Evolutionary conservation across 2,888 invertebrate species (phyloP), one percentile per base, ranked within the genome.

Genomic region (Meandrusa payeni): DNA sequence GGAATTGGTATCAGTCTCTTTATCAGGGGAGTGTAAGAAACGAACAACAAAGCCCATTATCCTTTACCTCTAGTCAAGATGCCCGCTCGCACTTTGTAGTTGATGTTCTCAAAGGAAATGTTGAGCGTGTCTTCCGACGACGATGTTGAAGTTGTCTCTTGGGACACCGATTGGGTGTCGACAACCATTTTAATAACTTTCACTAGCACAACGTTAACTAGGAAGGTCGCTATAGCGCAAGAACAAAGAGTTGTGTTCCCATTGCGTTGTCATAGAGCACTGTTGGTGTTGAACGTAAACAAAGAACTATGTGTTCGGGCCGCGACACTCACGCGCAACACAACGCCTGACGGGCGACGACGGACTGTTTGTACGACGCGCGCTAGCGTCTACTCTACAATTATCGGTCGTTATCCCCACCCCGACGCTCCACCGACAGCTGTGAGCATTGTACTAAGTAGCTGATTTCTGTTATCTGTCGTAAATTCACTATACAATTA

Each of bases 51-150:
- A 38, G 42, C 36, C 17, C 23, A 15, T 42, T 41, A 32, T 36
- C 29, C 10, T 77, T 78, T 77, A 92, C 92, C 89, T 83, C 81
- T 79, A 52, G 70, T 73, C 28, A 91, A 77, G 48, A 91, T 59
- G 47, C 91, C 90, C 54, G 89, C 88, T 47, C 90, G 88, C 4
- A 93, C 92, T 11, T 86, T 86, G 68, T 93, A 93, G 31, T 88
- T 89, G 46, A 94, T 73, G 60, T 93, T 89, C 61, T 89, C 86
- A 66, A 94, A 94, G 50, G 90, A 89, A 54, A 94, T 87, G 63
- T 92, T 90, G 32, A 93, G 81, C 13, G 89, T 70, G 53, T 85
- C 82, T 53, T 85, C 86, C 1, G 71, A 64, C 4, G 73, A 54
- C 3, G 81, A 72, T n/a, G 81, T 70, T 29, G 85, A 83, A 26